These are phyloP conservation scores for Luidia sarsii DNA, from an alignment of 53 echinoderm and acorn worm species.

Conservation along the genomic window DNA sequence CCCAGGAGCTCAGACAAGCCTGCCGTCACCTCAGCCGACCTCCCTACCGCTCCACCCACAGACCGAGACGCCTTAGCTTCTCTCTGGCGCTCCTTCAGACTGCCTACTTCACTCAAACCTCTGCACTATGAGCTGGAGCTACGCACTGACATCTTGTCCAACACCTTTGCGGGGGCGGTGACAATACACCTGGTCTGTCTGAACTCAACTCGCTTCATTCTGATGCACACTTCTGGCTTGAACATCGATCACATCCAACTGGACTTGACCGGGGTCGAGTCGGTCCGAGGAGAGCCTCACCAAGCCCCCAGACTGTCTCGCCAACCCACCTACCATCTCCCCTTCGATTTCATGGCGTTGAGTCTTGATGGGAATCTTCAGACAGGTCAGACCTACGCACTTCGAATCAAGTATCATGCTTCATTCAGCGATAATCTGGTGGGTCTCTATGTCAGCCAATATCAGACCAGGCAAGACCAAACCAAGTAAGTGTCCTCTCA, in stretches of 20 bases:
- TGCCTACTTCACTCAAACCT: conserved; percentile 72
- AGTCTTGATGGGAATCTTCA: conserved; percentile 40
- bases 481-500: conserved; percentile 67
- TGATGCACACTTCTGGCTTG: conserved; percentile 71
- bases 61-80: not conserved
- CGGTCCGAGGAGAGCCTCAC: not conserved
- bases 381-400: conserved; percentile 49
- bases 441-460: conserved; percentile 70
- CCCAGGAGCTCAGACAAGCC: not conserved
- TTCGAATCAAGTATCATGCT: conserved; percentile 63
- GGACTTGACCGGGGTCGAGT: not conserved
- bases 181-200: conserved; percentile 68
- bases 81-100: conserved; percentile 72
- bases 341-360: conserved; percentile 58
- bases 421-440: conserved; percentile 55
- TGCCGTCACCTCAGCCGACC: not conserved
- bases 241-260: conserved; percentile 39
- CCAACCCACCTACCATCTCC: conserved; percentile 56
- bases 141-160: conserved; percentile 62
- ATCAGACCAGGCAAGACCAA: conserved; percentile 47
- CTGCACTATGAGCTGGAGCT: conserved; percentile 70
- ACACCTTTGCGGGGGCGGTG: conserved; percentile 72
- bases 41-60: not conserved
- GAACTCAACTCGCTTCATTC: conserved; percentile 63
- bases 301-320: conserved; percentile 18